Conservation (phyloP, 2,888 invertebrate species). For the Drosophila mercatorum region DNA sequence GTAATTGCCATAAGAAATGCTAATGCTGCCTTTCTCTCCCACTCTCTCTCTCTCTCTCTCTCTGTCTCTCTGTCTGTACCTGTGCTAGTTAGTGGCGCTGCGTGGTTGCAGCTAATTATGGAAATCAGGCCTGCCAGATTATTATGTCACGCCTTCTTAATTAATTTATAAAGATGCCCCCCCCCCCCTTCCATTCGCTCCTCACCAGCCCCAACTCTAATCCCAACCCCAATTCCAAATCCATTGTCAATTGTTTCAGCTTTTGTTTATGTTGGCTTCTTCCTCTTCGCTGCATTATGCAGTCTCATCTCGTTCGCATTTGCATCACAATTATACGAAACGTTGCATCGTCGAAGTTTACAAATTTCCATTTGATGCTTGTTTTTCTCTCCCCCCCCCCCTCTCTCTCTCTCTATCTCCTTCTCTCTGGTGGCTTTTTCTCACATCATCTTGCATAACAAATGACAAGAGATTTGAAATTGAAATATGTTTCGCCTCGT, state of each 20-base stretch:
- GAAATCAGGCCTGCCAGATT: conserved; percentile 47
- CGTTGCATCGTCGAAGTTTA: conserved; percentile 56
- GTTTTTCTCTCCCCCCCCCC: conserved; percentile 16
- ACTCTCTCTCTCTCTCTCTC: background rate
- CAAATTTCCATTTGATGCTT: conserved; percentile 45
- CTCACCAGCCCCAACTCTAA: conserved; percentile 1
- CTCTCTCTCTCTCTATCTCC: too few relatives aligned
- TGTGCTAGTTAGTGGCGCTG: conserved; percentile 31
- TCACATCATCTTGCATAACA: conserved; percentile 45
- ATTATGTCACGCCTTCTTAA: conserved; percentile 77
- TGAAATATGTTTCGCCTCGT: conserved; percentile 43
- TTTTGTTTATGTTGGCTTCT: conserved; percentile 20
- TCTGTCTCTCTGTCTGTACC: background rate
- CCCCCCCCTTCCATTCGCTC: conserved; percentile 4
- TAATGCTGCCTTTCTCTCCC: conserved; percentile 14
- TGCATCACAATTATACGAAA: conserved; percentile 64
- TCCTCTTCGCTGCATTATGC: conserved; percentile 33
- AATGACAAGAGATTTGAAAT: conserved; percentile 30
- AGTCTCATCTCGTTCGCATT: conserved; percentile 42
- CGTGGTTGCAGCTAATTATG: conserved; percentile 51
- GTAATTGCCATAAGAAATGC: conserved; percentile 44
- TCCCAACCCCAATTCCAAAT: conserved; percentile 26
- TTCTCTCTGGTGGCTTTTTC: background rate
- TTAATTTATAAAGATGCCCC: conserved; percentile 61
- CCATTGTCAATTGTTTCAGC: conserved; percentile 41